A percentile compares a stretch with the other conserved stretches of the same genome.
Evolutionary conservation across 2,888 invertebrate genomes (phyloP).

Genomic region (Hipparchia semele): DNA sequence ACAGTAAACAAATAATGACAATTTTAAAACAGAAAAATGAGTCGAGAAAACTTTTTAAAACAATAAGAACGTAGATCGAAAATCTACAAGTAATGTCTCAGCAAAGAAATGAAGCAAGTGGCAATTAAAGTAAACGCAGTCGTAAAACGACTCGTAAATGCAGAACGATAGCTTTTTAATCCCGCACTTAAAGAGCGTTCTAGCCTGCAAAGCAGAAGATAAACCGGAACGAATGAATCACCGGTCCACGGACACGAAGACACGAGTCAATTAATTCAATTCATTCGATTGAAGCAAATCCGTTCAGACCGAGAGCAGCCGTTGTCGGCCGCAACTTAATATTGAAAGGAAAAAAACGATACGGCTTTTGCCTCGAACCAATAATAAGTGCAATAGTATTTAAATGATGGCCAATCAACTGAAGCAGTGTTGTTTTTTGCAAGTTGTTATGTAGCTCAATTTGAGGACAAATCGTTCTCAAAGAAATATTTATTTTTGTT

Average conservation of each 20-base stretch:
- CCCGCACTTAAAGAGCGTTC: slow-evolving; percentile 12
- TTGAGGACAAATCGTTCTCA: no score
- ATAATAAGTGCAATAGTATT: slow-evolving; percentile 27
- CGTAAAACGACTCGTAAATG: slow-evolving; percentile 15
- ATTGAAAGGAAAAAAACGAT: slow-evolving; percentile 37
- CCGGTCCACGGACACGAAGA: slow-evolving; percentile 48
- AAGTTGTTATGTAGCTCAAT: no score
- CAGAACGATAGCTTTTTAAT: slow-evolving; percentile 14
- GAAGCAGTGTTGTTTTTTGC: neutral
- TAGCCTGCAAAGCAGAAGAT: slow-evolving; percentile 32
- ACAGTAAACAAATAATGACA: no score
- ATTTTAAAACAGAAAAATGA: neutral
- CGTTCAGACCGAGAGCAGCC: slow-evolving; percentile 41
- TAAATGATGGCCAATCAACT: slow-evolving; percentile 13
- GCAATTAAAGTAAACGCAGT: neutral
- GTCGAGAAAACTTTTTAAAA: neutral
- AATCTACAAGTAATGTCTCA: no score
- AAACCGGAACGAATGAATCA: slow-evolving; percentile 42
- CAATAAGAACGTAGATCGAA: neutral
- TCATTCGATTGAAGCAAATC: slow-evolving; percentile 58
- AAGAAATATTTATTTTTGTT: no score
- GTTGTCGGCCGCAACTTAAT: slow-evolving; percentile 44
- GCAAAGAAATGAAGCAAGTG: slow-evolving; percentile 14
- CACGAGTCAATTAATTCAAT: slow-evolving; percentile 67
- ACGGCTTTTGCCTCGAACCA: slow-evolving; percentile 24